Percentiles rank a stretch among this genome's conserved stretches.
These are phyloP conservation scores for Mamestra configurata DNA, from an alignment of 1,140 invertebrate species.

Conservation along the genomic window DNA sequence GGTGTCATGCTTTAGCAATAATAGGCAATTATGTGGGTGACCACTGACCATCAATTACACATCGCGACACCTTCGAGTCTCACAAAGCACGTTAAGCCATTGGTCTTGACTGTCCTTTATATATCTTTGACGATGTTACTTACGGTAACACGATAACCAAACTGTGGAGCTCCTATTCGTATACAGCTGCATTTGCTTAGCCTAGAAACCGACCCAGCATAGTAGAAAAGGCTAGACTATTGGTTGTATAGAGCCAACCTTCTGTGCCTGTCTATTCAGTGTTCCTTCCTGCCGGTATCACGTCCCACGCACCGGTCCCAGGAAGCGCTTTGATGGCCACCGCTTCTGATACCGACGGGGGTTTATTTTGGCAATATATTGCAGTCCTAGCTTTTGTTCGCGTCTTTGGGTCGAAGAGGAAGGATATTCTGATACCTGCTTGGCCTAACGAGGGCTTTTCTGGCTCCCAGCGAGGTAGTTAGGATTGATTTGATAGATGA, in stretches of 20 bases:
- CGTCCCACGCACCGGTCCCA: slow-evolving; percentile 17
- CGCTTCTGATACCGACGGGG: background rate
- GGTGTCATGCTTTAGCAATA: too few species aligned
- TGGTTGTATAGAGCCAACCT: background rate
- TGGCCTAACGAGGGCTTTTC: background rate
- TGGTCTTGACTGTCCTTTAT: too few species aligned
- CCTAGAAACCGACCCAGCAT: too few species aligned
- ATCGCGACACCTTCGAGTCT: too few species aligned
- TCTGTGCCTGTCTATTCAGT: background rate
- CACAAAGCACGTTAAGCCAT: too few species aligned
- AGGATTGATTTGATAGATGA: background rate
- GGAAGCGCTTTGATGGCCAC: background rate
- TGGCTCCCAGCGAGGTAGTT: background rate
- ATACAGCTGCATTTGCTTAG: too few species aligned
- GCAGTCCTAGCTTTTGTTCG: background rate
- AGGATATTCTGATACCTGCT: background rate
- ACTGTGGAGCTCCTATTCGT: too few species aligned
- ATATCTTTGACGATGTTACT: too few species aligned
- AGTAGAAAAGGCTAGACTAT: too few species aligned
- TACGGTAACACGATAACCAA: too few species aligned
- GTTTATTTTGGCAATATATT: background rate
- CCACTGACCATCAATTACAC: too few species aligned
- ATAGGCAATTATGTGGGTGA: too few species aligned
- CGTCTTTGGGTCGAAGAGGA: background rate
- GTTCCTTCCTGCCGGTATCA: background rate